Evolutionary conservation across 23 tunicate species (phyloP).

Genomic region (Trididemnum miniatum): DNA sequence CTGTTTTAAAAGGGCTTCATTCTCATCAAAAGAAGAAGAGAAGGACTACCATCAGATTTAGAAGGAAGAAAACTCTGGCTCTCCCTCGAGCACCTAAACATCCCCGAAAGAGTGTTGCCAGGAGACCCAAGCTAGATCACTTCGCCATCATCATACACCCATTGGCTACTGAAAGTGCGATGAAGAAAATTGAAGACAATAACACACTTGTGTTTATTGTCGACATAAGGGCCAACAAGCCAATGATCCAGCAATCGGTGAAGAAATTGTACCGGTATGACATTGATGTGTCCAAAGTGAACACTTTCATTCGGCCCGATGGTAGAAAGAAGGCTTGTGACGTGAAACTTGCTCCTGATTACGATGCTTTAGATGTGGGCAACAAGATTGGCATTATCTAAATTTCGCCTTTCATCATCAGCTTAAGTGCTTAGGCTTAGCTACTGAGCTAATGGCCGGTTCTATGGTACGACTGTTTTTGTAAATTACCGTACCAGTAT

Average conservation of each 20-base stretch:
- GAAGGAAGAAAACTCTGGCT: slow-evolving; percentile 71
- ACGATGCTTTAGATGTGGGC: slow-evolving; percentile 98
- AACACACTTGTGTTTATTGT: slow-evolving; percentile 98
- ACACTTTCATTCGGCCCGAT: slow-evolving; percentile 93
- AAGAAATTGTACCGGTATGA: slow-evolving; percentile 99
- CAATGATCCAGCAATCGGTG: slow-evolving; percentile 91
- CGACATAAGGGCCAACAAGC: slow-evolving; percentile 96
- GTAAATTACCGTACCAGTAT: no score
- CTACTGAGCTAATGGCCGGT: no score
- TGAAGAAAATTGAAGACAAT: slow-evolving; percentile 99
- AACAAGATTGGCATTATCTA: slow-evolving; percentile 99
- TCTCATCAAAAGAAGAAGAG: slow-evolving; percentile 91
- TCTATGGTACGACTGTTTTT: no score
- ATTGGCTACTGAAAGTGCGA: slow-evolving; percentile 96
- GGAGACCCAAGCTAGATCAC: slow-evolving; percentile 83
- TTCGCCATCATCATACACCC: slow-evolving; percentile 93
- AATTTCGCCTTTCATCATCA: slow-evolving; percentile 37
- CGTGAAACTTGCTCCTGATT: slow-evolving; percentile 98
- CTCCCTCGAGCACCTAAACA: slow-evolving; percentile 88
- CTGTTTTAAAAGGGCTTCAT: slow-evolving; percentile 92
- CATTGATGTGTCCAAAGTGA: slow-evolving; percentile 97
- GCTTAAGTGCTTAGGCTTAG: no score
- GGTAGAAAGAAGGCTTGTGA: slow-evolving; percentile 92
- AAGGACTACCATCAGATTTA: slow-evolving; percentile 70
- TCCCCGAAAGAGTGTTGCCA: slow-evolving; percentile 78